phyloP scores from a whole-genome alignment of 2,113 vertebrate species.

The Scalopus aquaticus region DNA sequence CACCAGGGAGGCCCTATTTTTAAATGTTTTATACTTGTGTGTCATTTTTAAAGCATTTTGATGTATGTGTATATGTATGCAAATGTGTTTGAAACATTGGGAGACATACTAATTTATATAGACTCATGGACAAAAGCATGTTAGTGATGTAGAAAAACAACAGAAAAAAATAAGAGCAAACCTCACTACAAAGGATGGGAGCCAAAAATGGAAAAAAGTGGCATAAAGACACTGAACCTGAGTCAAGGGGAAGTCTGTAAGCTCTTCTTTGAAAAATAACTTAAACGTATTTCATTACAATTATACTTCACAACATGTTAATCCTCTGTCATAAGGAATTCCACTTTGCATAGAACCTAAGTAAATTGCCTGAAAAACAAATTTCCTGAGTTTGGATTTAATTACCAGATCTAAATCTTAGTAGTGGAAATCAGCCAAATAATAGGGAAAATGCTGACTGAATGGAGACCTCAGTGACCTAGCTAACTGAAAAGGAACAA shows the following conservation, averaged over 20 bases:
- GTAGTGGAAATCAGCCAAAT: conserved; percentile 58
- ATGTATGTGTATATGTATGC: background rate
- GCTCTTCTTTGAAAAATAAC: conserved; percentile 16
- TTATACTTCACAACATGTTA: background rate
- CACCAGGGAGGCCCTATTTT: too few relatives aligned
- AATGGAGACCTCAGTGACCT: background rate
- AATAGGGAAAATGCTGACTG: conserved; percentile 12
- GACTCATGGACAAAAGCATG: background rate
- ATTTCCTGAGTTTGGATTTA: conserved; percentile 49
- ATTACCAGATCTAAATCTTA: conserved; percentile 54
- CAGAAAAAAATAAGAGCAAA: background rate
- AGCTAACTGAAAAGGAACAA: conserved; percentile 69
- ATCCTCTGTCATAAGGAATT: background rate
- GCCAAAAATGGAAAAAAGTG: background rate
- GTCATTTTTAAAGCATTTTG: conserved; percentile 7
- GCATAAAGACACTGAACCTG: background rate
- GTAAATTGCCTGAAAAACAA: conserved; percentile 39
- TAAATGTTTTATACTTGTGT: background rate
- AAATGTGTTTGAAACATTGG: background rate
- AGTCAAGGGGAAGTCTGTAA: background rate
- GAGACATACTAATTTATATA: conserved; percentile 5
- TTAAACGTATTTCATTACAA: conserved; percentile 11
- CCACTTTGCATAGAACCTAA: conserved; percentile 47
- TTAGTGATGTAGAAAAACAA: background rate
- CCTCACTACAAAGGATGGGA: conserved; percentile 10